phyloP scores from a whole-genome alignment of 1,140 invertebrate genomes.

The Pomphorhynchus laevis region DNA sequence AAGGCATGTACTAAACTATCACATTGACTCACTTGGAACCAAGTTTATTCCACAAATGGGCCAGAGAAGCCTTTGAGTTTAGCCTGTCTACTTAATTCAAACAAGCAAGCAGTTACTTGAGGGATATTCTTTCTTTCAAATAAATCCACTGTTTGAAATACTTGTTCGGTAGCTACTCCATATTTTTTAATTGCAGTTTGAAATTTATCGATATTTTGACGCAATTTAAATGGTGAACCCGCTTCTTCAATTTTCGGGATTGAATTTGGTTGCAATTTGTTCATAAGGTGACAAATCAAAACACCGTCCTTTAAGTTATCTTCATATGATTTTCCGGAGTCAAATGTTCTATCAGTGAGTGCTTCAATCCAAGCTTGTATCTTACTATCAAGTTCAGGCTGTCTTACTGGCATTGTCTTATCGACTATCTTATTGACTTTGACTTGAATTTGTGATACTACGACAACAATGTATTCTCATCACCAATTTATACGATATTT shows the following conservation, averaged over 20 bases:
- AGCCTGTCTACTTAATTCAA: background rate
- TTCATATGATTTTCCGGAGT: constrained; percentile 24
- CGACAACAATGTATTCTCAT: no score
- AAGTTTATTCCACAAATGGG: no score
- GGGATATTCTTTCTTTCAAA: constrained; percentile 64
- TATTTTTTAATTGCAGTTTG: constrained; percentile 23
- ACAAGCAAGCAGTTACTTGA: constrained; percentile 28
- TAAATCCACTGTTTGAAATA: constrained; percentile 65
- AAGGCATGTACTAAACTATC: no score
- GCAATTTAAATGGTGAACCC: constrained; percentile 60
- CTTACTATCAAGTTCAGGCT: constrained; percentile 37
- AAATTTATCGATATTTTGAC: constrained; percentile 65
- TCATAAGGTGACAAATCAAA: constrained; percentile 52
- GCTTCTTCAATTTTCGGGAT: constrained; percentile 46
- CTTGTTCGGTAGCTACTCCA: constrained; percentile 46
- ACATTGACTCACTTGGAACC: no score
- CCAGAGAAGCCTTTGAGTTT: no score
- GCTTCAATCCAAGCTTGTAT: constrained; percentile 40
- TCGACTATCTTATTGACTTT: no score
- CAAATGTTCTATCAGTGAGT: constrained; percentile 39
- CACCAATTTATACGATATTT: no score
- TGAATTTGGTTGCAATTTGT: constrained; percentile 40
- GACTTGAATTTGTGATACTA: no score
- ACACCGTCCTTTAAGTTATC: constrained; percentile 58
- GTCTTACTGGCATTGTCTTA: constrained; percentile 43